Conservation (phyloP, 2,113 vertebrate species). For the Sturnira hondurensis region DNA sequence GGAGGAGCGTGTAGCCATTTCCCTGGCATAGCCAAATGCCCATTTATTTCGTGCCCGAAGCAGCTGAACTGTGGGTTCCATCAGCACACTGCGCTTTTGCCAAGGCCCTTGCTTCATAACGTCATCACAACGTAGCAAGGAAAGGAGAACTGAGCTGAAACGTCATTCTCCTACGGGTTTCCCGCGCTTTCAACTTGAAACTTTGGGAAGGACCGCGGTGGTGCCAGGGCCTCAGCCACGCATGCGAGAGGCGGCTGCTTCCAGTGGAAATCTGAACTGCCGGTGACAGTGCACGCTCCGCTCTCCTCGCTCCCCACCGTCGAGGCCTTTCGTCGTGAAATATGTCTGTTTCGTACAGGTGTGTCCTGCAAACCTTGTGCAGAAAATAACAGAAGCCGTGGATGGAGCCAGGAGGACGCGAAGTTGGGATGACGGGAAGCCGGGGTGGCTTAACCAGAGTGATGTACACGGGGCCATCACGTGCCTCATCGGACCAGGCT, state of each 20-base stretch:
- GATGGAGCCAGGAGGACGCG: no score
- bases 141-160: neutral
- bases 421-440: no score
- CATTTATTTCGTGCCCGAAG: neutral
- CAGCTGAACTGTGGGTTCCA: neutral
- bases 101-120: neutral
- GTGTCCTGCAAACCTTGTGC: no score
- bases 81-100: neutral
- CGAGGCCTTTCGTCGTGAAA: neutral
- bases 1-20: rapidly evolving
- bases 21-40: neutral
- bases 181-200: neutral
- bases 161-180: rapidly evolving
- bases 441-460: neutral
- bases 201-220: no score
- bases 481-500: no score
- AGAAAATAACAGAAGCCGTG: no score
- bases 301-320: neutral
- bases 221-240: rapidly evolving
- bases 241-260: rapidly evolving
- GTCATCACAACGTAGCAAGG: neutral
- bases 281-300: rapidly evolving
- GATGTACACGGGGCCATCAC: rapidly evolving
- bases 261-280: neutral
- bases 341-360: neutral